A percentile compares a stretch with the other conserved stretches of the same genome.
phyloP scores from a whole-genome alignment of 2,113 vertebrate species.

The Percopsis transmontana region DNA sequence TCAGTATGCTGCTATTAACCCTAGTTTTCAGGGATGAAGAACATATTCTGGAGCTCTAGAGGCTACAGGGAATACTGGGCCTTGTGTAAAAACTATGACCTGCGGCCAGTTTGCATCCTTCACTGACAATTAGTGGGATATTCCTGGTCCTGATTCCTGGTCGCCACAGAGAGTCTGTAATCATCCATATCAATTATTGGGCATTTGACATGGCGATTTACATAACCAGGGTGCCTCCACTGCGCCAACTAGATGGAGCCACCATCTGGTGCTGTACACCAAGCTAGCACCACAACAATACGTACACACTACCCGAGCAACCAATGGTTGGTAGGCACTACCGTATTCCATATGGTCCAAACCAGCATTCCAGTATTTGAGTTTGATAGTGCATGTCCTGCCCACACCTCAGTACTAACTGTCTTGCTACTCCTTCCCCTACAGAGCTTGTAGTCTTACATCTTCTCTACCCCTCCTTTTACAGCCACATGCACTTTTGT shows the following conservation, averaged over 20 bases:
- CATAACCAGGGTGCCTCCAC: slow-evolving; percentile 40
- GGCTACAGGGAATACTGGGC: slow-evolving; percentile 5
- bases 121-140: slow-evolving; percentile 43
- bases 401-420: no score
- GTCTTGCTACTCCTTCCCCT: no score
- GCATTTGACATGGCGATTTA: slow-evolving; percentile 51
- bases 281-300: slow-evolving; percentile 6
- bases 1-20: slow-evolving; percentile 30
- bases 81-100: slow-evolving; percentile 23
- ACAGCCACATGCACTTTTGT: no score
- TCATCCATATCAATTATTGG: slow-evolving; percentile 63
- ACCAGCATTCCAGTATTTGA: no score
- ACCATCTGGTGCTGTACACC: slow-evolving; percentile 51
- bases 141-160: slow-evolving; percentile 24
- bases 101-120: slow-evolving; percentile 48
- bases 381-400: no score
- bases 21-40: slow-evolving; percentile 3
- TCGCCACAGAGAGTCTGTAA: slow-evolving; percentile 37
- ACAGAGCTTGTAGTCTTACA: neutral
- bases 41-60: slow-evolving; percentile 20
- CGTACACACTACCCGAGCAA: neutral
- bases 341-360: no score
- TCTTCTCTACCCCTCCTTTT: neutral
- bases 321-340: no score
- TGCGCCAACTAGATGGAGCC: slow-evolving; percentile 37